Evolutionary conservation across 1,140 invertebrate genomes (phyloP), one percentile per base, ranked within the genome.

Genomic region (Drosophila sucinea): DNA sequence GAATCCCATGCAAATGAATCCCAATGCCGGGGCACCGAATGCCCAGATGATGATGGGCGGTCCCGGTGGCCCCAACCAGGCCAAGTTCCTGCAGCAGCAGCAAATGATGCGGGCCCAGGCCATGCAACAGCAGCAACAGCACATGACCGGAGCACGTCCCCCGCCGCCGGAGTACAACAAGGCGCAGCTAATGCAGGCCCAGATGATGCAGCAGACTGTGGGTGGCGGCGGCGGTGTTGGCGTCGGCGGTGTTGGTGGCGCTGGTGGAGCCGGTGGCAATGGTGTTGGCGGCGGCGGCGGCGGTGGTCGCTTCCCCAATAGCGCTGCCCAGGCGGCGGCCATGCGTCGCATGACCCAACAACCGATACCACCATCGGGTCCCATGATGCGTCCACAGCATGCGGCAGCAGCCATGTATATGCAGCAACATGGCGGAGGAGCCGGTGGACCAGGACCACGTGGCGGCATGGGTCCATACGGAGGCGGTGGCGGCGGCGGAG

Each of bases 91-190:
- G 72, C 94, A 95, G 70, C 86, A 91, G 68, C 90, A 91, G 74
- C 92, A 92, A 62, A 91, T 91, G 82, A 83, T 91, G 90, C 90
- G 90, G 10, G 90, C 90, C 32, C 90, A 91, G 81, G 74, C 92
- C 92, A 79, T 93, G 92, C 74, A 93, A 93, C 91, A 90, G 91
- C 64, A 81, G 71, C 87, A 74, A 63, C 92, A 94, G 70, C 93
- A 93, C 68, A 93, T 94, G 92, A 89, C 92, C 29, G 90, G 91
- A 1, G 81, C 89, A 3, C 93, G 95, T 55, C 95, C 95, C 11
- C 96, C 96, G 25, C 96, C 95, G 30, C 96, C 95, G 1, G 95
- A 96, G 89, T 96, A 96, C 91, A 96, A 96, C 71, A 94, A 93
- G 90, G 73, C 93, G 82, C 94, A 92, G 91, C 94, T 95, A 93